These are phyloP conservation scores for Azemiops feae DNA, from an alignment of 2,113 vertebrate species.

Conservation along the genomic window DNA sequence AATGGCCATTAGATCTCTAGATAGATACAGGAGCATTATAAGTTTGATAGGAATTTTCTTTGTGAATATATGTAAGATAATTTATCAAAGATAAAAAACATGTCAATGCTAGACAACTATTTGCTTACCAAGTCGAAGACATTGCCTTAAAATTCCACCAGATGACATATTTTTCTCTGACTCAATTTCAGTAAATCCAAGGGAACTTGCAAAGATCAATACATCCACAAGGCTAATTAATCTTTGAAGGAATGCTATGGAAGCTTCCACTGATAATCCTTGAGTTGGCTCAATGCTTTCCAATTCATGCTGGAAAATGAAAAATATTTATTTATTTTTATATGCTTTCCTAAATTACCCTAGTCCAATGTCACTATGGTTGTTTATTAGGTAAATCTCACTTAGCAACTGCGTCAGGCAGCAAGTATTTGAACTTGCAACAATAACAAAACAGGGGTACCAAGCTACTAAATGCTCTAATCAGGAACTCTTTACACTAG, in stretches of 20 bases:
- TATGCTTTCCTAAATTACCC: neutral
- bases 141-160: conserved; percentile 92
- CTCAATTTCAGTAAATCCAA: conserved; percentile 96
- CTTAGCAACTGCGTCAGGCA: neutral
- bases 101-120: neutral
- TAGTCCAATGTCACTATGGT: too few species aligned
- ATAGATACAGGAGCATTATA: neutral
- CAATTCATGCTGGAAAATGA: conserved; percentile 83
- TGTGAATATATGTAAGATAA: neutral
- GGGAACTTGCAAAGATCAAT: conserved; percentile 94
- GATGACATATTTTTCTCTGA: conserved; percentile 99
- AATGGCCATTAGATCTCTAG: neutral
- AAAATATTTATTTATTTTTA: conserved; percentile 41
- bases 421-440: neutral
- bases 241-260: conserved; percentile 91
- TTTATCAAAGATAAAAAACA: neutral
- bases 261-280: conserved; percentile 88
- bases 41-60: neutral
- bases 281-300: conserved; percentile 94
- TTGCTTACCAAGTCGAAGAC: conserved; percentile 89
- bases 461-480: neutral
- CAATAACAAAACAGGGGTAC: neutral
- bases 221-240: conserved; percentile 93
- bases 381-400: neutral
- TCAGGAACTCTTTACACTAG: neutral